A percentile compares a stretch with the other conserved stretches of the same genome.
Conservation (phyloP, 2,113 vertebrate genomes). For the Campylomormyrus tamandua region DNA sequence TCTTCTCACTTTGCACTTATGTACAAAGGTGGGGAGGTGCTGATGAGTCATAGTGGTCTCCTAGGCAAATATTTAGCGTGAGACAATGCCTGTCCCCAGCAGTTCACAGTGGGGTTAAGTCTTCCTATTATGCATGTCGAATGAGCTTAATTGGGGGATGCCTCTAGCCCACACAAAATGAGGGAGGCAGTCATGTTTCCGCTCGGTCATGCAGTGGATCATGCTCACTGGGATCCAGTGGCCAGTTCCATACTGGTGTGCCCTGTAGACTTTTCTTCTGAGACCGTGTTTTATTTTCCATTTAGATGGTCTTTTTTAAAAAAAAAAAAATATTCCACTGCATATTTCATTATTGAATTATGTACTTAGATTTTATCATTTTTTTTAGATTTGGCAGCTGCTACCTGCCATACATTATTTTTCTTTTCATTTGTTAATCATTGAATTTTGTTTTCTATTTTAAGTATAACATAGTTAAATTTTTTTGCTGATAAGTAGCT, state of each 20-base stretch:
- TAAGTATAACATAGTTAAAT: background rate
- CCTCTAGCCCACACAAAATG: background rate
- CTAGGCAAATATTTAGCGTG: slow-evolving; percentile 18
- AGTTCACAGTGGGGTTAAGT: slow-evolving; percentile 3
- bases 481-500: background rate
- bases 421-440: background rate
- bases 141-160: slow-evolving; percentile 6
- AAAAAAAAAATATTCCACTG: background rate
- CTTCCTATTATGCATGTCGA: background rate
- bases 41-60: slow-evolving; percentile 2
- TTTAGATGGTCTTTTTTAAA: background rate
- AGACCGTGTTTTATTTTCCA: background rate
- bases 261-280: background rate
- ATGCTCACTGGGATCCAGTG: background rate
- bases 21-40: background rate
- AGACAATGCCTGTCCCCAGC: background rate
- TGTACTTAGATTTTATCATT: background rate
- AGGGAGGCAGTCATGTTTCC: background rate
- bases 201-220: background rate
- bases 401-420: background rate
- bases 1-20: background rate
- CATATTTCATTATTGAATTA: background rate
- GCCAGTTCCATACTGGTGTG: background rate
- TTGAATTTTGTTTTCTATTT: background rate
- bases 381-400: background rate